Conservation (phyloP, 1,140 invertebrate species). For the Cherax quadricarinatus region DNA sequence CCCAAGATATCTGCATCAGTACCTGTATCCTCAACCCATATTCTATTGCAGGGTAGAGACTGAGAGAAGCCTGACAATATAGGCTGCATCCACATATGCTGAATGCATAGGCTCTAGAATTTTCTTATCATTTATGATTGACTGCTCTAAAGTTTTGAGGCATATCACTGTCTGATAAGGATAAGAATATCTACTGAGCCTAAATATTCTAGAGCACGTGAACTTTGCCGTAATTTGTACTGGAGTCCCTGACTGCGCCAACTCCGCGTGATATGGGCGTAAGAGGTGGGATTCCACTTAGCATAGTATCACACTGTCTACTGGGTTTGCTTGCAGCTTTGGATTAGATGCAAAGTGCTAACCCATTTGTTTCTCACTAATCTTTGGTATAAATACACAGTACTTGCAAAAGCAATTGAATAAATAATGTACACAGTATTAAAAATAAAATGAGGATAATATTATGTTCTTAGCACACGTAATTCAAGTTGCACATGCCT, state of each 20-base stretch:
- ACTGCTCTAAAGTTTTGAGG: constrained; percentile 31
- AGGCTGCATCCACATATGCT: constrained; percentile 42
- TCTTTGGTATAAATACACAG: constrained; percentile 72
- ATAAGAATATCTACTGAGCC: constrained; percentile 44
- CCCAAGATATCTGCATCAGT: constrained; percentile 49
- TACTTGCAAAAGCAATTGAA: constrained; percentile 66
- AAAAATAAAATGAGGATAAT: constrained; percentile 60
- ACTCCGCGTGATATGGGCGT: constrained; percentile 69
- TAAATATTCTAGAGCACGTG: constrained; percentile 35
- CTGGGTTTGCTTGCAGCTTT: constrained; percentile 68
- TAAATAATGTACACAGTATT: constrained; percentile 70
- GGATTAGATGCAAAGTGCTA: constrained; percentile 62
- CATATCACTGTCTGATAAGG: constrained; percentile 19
- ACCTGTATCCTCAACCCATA: constrained; percentile 44
- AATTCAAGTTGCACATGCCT: constrained; percentile 58
- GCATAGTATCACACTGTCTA: constrained; percentile 70
- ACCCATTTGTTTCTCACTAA: constrained; percentile 71
- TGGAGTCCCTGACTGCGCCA: constrained; percentile 70
- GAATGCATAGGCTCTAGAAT: constrained; percentile 47
- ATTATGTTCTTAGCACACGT: constrained; percentile 44
- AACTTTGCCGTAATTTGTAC: constrained; percentile 67
- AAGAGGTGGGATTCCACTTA: constrained; percentile 71
- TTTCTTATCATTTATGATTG: constrained; percentile 51
- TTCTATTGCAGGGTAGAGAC: constrained; percentile 64
- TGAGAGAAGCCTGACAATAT: constrained; percentile 63